phyloP scores from a whole-genome alignment of 1,140 invertebrate genomes.

The Philopotamus ludificatus region DNA sequence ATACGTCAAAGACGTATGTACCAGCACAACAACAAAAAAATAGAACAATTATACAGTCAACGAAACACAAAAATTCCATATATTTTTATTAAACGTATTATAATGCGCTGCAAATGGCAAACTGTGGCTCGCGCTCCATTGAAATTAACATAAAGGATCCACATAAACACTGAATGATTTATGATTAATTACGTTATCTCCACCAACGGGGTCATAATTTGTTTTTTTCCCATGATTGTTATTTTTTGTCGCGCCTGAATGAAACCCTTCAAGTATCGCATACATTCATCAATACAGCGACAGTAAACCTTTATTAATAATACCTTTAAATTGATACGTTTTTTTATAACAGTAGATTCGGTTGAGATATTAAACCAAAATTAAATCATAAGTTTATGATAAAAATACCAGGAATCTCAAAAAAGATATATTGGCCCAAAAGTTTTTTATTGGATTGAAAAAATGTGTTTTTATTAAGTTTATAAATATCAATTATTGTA shows the following conservation, averaged over 20 bases:
- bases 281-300: constrained; percentile 18
- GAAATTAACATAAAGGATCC: background rate
- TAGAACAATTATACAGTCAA: background rate
- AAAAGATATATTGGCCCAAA: background rate
- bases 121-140: constrained; percentile 14
- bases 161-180: constrained; percentile 24
- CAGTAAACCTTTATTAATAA: background rate
- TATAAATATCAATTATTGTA: background rate
- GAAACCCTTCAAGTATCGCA: background rate
- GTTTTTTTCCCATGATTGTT: constrained; percentile 14
- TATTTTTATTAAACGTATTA: background rate
- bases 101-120: background rate
- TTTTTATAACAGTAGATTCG: background rate
- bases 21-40: background rate
- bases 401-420: background rate
- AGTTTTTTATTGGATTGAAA: background rate
- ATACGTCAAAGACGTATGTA: background rate
- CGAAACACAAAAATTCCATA: background rate
- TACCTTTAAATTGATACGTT: background rate
- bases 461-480: background rate
- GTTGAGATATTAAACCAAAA: background rate
- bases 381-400: background rate
- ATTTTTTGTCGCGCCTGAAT: constrained; percentile 1
- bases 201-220: constrained; percentile 18
- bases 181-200: constrained; percentile 27